Conservation (phyloP, 2,113 vertebrate genomes). For the Pangasianodon hypophthalmus region DNA sequence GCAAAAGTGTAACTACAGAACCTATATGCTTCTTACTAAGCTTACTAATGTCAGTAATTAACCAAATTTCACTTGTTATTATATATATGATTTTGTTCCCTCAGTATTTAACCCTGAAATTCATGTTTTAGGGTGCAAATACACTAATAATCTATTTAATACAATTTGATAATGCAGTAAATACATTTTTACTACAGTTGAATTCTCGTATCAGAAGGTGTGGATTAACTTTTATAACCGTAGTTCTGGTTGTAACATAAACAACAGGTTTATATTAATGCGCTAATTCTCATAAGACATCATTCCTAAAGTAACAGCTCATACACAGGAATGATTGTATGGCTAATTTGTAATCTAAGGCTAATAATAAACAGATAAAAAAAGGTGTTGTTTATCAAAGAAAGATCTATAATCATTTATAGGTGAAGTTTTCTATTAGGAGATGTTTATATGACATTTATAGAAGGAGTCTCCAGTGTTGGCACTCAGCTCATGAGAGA, state of each 20-base stretch:
- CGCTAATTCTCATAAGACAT: neutral
- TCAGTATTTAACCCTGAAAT: neutral
- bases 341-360: neutral
- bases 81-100: neutral
- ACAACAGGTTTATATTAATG: neutral
- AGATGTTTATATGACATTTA: neutral
- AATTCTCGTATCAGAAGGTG: neutral
- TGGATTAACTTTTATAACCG: neutral
- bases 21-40: neutral
- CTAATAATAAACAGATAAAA: neutral
- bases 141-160: neutral
- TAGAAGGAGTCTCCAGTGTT: neutral
- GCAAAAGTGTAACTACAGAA: no score
- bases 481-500: neutral
- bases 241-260: neutral
- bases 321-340: neutral
- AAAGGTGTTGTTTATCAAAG: neutral
- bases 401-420: neutral
- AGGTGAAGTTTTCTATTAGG: neutral
- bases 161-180: neutral
- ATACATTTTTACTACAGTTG: neutral
- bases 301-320: neutral
- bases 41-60: neutral
- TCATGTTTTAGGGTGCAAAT: neutral
- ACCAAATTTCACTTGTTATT: neutral